phyloP scores from a whole-genome alignment of 1,140 invertebrate genomes.

The Lamellibrachia luymesi region DNA sequence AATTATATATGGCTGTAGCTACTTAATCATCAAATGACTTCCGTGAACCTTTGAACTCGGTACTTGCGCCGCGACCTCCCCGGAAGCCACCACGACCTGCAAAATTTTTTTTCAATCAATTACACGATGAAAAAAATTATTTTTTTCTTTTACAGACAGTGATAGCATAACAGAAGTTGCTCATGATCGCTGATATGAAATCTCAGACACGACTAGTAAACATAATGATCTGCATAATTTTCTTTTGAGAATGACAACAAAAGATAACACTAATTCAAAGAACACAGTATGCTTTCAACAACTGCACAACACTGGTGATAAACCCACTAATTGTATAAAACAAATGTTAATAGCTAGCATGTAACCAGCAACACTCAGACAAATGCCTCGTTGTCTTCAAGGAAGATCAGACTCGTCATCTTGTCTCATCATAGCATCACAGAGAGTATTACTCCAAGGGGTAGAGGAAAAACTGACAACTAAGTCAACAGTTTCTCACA shows the following conservation, averaged over 20 bases:
- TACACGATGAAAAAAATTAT: neutral
- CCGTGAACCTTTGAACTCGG: neutral
- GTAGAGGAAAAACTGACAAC: neutral
- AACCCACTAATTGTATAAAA: too few relatives aligned
- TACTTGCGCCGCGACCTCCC: neutral
- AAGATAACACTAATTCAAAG: too few relatives aligned
- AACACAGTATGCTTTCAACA: too few relatives aligned
- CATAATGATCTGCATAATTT: too few relatives aligned
- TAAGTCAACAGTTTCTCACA: too few relatives aligned
- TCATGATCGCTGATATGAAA: too few relatives aligned
- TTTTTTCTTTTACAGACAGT: too few relatives aligned
- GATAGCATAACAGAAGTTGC: too few relatives aligned
- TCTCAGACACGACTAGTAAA: too few relatives aligned
- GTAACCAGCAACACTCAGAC: neutral
- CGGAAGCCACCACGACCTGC: constrained; percentile 2
- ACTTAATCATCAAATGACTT: constrained; percentile 1
- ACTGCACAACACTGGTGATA: too few relatives aligned
- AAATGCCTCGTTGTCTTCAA: neutral
- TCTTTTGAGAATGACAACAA: too few relatives aligned
- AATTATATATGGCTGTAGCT: neutral
- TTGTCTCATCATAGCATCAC: neutral
- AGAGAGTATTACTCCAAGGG: neutral
- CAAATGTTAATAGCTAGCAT: too few relatives aligned
- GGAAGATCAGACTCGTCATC: neutral
- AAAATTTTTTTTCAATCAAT: neutral